These are phyloP conservation scores for Macropodus opercularis DNA, from an alignment of 2,797 vertebrate species.

Conservation along the genomic window DNA sequence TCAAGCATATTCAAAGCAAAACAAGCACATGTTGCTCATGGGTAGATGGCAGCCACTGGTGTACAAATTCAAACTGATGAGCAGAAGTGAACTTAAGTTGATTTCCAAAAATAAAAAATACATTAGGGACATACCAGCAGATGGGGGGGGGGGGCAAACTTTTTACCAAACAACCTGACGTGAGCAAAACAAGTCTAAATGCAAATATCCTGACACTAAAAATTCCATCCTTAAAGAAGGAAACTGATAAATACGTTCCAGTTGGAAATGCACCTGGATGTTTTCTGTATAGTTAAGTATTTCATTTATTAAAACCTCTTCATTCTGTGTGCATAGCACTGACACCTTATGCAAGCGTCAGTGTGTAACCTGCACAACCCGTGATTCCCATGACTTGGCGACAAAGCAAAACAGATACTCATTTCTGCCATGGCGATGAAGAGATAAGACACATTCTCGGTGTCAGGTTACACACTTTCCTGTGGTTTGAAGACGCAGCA, in stretches of 20 bases:
- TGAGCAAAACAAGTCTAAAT: too few relatives aligned
- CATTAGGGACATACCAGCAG: too few relatives aligned
- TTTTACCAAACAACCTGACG: too few relatives aligned
- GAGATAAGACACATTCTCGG: slow-evolving; percentile 45
- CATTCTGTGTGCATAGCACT: too few relatives aligned
- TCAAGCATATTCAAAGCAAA: slow-evolving; percentile 46
- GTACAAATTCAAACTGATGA: slow-evolving; percentile 3
- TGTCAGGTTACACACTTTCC: slow-evolving; percentile 48
- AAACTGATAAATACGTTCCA: too few relatives aligned
- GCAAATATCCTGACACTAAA: too few relatives aligned
- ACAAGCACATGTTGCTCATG: slow-evolving; percentile 24
- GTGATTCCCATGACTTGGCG: slow-evolving; percentile 11
- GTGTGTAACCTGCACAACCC: slow-evolving; percentile 21
- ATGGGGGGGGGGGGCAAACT: too few relatives aligned
- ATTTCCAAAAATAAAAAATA: too few relatives aligned
- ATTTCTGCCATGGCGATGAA: slow-evolving; percentile 46
- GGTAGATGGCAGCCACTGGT: neutral
- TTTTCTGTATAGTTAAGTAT: too few relatives aligned
- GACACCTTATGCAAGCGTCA: neutral
- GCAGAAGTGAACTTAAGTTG: neutral
- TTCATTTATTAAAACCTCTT: too few relatives aligned
- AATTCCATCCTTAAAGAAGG: too few relatives aligned
- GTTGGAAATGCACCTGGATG: too few relatives aligned
- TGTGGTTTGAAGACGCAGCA: slow-evolving; percentile 21
- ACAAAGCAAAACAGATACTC: slow-evolving; percentile 32